These are phyloP conservation scores for Macrotrachela quadricornifera DNA, from an alignment of 1,140 invertebrate genomes.

Conservation along the genomic window DNA sequence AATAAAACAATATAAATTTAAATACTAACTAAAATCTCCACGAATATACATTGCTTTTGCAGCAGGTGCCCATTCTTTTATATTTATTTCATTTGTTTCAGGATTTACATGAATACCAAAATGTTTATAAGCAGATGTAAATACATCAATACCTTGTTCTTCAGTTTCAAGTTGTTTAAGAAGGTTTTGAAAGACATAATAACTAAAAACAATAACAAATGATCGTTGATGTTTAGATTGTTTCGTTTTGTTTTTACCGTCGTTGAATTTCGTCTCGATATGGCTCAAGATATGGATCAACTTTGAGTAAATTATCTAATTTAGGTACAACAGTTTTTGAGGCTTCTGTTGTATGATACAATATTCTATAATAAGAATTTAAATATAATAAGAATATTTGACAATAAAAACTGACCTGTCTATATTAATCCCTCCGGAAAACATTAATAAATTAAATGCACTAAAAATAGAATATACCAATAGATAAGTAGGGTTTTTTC, in stretches of 20 bases:
- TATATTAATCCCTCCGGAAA: no score
- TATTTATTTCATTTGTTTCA: conserved; percentile 55
- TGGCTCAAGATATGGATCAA: conserved; percentile 59
- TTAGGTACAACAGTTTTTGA: conserved; percentile 19
- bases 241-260: conserved; percentile 61
- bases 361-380: no score
- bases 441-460: no score
- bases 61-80: conserved; percentile 82
- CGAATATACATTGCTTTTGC: conserved; percentile 64
- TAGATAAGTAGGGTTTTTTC: no score
- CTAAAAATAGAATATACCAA: no score
- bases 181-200: no score
- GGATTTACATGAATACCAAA: conserved; percentile 68
- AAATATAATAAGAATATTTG: no score
- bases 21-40: conserved; percentile 95
- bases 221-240: no score
- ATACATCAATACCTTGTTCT: conserved; percentile 54
- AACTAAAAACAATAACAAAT: no score
- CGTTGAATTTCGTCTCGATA: conserved; percentile 65
- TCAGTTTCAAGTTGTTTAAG: conserved; percentile 48
- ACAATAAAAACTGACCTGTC: no score
- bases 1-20: conserved; percentile 2
- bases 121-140: conserved; percentile 59
- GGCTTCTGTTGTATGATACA: no score
- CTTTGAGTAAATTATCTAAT: conserved; percentile 41